phyloP scores from a whole-genome alignment of 2,888 invertebrate species.

The Caenorhabditis afra region DNA sequence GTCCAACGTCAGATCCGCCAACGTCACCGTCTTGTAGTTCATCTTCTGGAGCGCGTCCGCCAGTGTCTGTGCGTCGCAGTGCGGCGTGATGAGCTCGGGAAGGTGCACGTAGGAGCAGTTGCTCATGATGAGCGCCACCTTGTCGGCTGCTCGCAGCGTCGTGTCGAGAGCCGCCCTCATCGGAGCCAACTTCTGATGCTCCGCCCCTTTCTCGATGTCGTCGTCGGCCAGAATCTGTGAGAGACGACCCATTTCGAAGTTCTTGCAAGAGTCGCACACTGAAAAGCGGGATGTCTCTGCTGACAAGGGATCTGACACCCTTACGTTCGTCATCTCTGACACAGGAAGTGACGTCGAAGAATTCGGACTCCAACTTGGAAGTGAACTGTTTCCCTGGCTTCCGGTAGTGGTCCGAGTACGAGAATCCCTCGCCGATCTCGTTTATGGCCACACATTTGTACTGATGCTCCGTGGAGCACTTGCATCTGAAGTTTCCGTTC shows the following conservation, averaged over 20 bases:
- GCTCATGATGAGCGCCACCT: constrained; percentile 82
- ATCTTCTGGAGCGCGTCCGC: constrained; percentile 76
- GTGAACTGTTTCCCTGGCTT: constrained; percentile 64
- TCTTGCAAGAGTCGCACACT: constrained; percentile 72
- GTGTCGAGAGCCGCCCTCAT: constrained; percentile 6
- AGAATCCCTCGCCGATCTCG: constrained; percentile 59
- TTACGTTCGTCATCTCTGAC: constrained; percentile 60
- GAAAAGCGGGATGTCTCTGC: neutral
- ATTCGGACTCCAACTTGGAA: constrained; percentile 69
- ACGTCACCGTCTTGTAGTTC: constrained; percentile 82
- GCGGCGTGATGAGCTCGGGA: constrained; percentile 78
- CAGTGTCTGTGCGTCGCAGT: constrained; percentile 81
- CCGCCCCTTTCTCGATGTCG: constrained; percentile 29
- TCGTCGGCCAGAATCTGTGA: constrained; percentile 62
- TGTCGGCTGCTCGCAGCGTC: constrained; percentile 77
- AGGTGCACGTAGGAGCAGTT: constrained; percentile 81
- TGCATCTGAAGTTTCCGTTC: constrained; percentile 51
- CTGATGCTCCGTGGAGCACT: constrained; percentile 51
- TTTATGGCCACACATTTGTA: constrained; percentile 63
- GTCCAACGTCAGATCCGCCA: constrained; percentile 81
- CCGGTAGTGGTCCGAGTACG: constrained; percentile 60
- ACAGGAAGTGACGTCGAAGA: constrained; percentile 68
- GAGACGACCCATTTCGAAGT: constrained; percentile 61
- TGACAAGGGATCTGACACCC: neutral
- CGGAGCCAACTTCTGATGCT: neutral